A percentile compares a stretch with the other conserved stretches of the same genome.
phyloP scores from a whole-genome alignment of 2,888 invertebrate species.

The Pocota personata region DNA sequence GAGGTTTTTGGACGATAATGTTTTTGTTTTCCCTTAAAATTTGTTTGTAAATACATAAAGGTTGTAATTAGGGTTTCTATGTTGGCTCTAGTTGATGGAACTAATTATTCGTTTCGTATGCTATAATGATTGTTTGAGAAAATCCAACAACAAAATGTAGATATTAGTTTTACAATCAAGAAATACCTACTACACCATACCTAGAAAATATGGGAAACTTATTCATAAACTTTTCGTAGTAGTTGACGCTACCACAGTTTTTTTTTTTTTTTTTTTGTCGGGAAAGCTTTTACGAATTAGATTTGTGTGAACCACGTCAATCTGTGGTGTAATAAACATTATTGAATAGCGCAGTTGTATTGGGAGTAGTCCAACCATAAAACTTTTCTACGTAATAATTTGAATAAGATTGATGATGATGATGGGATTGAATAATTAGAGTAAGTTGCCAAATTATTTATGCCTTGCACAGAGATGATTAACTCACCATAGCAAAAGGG shows the following conservation, averaged over 20 bases:
- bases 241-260: constrained; percentile 9
- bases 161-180: neutral
- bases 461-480: neutral
- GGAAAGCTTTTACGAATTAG: constrained; percentile 24
- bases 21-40: neutral
- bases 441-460: neutral
- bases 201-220: neutral
- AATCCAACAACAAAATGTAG: neutral
- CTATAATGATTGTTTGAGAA: neutral
- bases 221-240: neutral
- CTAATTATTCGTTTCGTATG: too few species aligned
- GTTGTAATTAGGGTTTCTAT: neutral
- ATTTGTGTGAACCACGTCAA: constrained; percentile 18
- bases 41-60: neutral
- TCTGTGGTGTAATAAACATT: constrained; percentile 7
- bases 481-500: too few species aligned
- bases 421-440: neutral
- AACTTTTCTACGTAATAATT: neutral
- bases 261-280: neutral
- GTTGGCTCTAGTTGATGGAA: too few species aligned
- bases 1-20: neutral
- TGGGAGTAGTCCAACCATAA: neutral
- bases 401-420: neutral
- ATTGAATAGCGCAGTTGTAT: neutral
- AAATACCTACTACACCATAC: neutral